A percentile compares a stretch with the other conserved stretches of the same genome.
Evolutionary conservation across 2,797 vertebrate genomes (phyloP).

Genomic region (Syngnathus acus): DNA sequence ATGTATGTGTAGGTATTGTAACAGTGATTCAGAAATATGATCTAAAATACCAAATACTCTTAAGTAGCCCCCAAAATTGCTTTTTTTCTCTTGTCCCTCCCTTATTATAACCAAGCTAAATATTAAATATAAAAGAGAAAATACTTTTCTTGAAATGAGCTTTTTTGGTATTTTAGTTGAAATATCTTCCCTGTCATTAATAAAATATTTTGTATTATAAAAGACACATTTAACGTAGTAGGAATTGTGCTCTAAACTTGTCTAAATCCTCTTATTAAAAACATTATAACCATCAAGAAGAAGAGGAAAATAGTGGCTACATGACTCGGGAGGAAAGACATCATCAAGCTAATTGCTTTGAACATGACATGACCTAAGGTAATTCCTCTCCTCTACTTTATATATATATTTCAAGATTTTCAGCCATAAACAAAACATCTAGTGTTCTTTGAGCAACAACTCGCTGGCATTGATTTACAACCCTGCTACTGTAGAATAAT

Average conservation of each 20-base stretch:
- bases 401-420: slow-evolving; percentile 2
- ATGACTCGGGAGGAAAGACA: neutral
- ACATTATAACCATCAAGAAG: too few species aligned
- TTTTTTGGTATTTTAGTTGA: neutral
- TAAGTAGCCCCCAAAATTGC: neutral
- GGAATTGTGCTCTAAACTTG: too few species aligned
- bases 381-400: neutral
- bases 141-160: neutral
- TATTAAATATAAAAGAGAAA: neutral
- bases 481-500: too few species aligned
- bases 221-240: neutral
- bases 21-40: neutral
- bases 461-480: too few species aligned
- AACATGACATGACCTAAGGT: neutral
- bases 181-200: neutral
- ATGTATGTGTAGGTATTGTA: neutral
- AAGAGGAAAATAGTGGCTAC: neutral
- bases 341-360: neutral
- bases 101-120: too few species aligned
- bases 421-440: slow-evolving; percentile 20
- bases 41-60: neutral
- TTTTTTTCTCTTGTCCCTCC: too few species aligned
- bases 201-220: neutral
- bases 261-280: too few species aligned
- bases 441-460: too few species aligned